Evolutionary conservation across 2,888 invertebrate genomes (phyloP).

Genomic region (Lissocephala sabroskyi): DNA sequence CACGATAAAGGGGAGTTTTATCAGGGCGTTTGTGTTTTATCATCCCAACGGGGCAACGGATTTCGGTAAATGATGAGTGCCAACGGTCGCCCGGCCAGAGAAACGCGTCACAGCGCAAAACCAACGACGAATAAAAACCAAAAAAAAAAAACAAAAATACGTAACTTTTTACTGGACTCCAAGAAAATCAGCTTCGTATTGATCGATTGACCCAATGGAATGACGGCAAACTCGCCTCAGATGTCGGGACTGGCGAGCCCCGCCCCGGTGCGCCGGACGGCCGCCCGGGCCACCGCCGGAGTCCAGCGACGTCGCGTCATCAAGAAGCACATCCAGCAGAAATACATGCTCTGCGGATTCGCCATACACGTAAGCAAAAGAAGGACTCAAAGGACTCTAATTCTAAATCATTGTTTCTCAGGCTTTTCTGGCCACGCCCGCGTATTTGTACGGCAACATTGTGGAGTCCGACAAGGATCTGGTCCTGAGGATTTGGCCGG

Average conservation of each 20-base stretch:
- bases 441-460: slow-evolving; percentile 70
- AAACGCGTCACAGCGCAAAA: slow-evolving; percentile 33
- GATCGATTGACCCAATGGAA: slow-evolving; percentile 8
- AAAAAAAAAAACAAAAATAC: too few relatives aligned
- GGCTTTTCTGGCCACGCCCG: slow-evolving; percentile 71
- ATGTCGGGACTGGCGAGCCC: too few relatives aligned
- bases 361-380: slow-evolving; percentile 69
- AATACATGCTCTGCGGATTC: slow-evolving; percentile 72
- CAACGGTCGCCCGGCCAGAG: slow-evolving; percentile 48
- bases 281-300: slow-evolving; percentile 68
- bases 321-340: slow-evolving; percentile 72
- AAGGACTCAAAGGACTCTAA: too few relatives aligned
- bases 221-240: slow-evolving; percentile 14
- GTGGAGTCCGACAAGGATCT: slow-evolving; percentile 71
- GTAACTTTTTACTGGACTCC: too few relatives aligned
- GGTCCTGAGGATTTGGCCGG: slow-evolving; percentile 70
- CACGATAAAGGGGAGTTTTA: slow-evolving; percentile 32
- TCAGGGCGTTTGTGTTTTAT: slow-evolving; percentile 34
- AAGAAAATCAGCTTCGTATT: too few relatives aligned
- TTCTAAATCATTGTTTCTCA: slow-evolving; percentile 23
- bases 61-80: slow-evolving; percentile 52
- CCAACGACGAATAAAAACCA: slow-evolving; percentile 6
- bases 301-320: slow-evolving; percentile 69
- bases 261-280: slow-evolving; percentile 41
- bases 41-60: slow-evolving; percentile 52